Percentiles rank a stretch among this genome's conserved stretches.
phyloP scores from a whole-genome alignment of 2,888 invertebrate genomes.

The Cataglyphis livida region DNA sequence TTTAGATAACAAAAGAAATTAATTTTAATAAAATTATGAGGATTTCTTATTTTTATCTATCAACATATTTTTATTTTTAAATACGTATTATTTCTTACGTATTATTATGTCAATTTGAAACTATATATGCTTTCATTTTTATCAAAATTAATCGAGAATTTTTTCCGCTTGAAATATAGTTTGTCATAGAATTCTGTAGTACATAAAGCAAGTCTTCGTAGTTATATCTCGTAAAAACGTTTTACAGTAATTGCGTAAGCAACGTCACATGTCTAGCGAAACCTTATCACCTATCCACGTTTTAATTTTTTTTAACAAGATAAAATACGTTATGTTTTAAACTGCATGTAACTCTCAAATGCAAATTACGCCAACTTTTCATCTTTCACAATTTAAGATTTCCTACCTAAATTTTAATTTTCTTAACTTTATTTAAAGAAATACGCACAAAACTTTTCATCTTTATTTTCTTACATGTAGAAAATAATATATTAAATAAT shows the following conservation, averaged over 20 bases:
- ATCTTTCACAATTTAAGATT: background rate
- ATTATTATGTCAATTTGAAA: background rate
- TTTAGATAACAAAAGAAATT: background rate
- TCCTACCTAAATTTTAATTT: background rate
- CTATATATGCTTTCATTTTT: background rate
- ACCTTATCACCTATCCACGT: conserved; percentile 53
- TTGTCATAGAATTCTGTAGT: background rate
- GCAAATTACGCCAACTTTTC: background rate
- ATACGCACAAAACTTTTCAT: background rate
- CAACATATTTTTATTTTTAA: background rate
- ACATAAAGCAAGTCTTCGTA: conserved; percentile 54
- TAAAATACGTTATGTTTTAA: conserved; percentile 29
- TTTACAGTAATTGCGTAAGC: conserved; percentile 63
- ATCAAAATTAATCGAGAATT: background rate
- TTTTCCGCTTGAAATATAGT: background rate
- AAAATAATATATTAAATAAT: background rate
- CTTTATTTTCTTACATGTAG: background rate
- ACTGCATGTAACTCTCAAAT: background rate
- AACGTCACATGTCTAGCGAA: conserved; percentile 56
- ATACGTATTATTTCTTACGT: background rate
- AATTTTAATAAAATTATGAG: background rate
- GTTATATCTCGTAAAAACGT: conserved; percentile 62
- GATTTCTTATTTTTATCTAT: background rate
- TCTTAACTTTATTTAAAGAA: background rate
- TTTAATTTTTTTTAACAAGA: conserved; percentile 31